These are phyloP conservation scores for Drosophila rellima DNA, from an alignment of 2,888 invertebrate genomes.

Conservation along the genomic window DNA sequence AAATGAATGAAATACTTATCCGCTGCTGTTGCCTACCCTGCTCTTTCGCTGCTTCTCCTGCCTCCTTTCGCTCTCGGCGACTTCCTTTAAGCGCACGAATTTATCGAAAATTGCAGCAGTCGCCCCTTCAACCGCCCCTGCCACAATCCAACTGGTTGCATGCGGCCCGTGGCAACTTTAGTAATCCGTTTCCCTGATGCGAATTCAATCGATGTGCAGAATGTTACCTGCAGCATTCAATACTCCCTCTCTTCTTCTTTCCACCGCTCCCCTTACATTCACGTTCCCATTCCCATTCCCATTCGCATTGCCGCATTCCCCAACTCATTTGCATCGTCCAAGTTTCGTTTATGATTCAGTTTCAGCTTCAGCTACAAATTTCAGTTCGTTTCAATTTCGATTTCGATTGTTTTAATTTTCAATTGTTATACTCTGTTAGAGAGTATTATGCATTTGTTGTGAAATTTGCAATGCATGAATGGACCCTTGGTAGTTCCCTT, in stretches of 20 bases:
- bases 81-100: conserved; percentile 65
- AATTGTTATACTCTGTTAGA: not conserved
- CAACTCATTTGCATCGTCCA: conserved; percentile 69
- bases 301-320: not conserved
- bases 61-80: conserved; percentile 22
- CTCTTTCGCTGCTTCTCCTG: not conserved
- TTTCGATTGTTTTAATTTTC: conserved; percentile 2
- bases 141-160: not conserved
- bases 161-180: conserved; percentile 52
- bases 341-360: conserved; percentile 45
- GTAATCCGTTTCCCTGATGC: conserved; percentile 77
- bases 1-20: conserved; percentile 80
- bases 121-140: not conserved
- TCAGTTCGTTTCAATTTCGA: conserved; percentile 19
- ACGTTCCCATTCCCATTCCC: not conserved
- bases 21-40: conserved; percentile 16
- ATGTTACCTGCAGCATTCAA: conserved; percentile 53
- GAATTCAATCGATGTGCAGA: conserved; percentile 75
- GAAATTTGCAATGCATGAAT: too few relatives aligned
- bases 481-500: too few relatives aligned
- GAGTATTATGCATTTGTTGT: too few relatives aligned
- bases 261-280: not conserved
- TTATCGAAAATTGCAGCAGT: conserved; percentile 79
- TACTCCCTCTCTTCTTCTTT: not conserved
- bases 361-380: conserved; percentile 25